These are phyloP conservation scores for Acleris literana DNA, from an alignment of 2,888 invertebrate genomes.

Conservation along the genomic window DNA sequence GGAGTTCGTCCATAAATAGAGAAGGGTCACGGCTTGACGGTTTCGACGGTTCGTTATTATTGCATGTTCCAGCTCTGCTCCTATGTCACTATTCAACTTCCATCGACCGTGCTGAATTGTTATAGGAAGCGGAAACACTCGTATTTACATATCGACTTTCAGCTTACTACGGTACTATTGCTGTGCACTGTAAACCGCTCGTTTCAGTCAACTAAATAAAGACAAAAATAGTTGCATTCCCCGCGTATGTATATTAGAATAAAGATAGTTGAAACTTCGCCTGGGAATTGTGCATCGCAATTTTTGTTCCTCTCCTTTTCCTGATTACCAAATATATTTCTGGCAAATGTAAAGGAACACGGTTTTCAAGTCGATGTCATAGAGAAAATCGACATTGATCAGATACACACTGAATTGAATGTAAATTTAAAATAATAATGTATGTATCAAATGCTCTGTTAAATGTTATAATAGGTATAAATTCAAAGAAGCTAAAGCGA, in stretches of 20 bases:
- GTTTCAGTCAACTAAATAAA: constrained; percentile 15
- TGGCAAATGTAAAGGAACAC: no score
- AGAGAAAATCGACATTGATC: no score
- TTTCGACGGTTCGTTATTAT: constrained; percentile 70
- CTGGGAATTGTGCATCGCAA: not conserved
- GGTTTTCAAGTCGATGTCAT: no score
- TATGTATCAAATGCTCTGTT: no score
- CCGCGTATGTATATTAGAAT: not conserved
- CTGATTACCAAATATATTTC: no score
- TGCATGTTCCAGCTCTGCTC: constrained; percentile 63
- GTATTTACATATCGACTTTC: constrained; percentile 65
- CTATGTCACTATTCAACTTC: constrained; percentile 66
- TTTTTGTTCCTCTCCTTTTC: no score
- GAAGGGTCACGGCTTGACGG: constrained; percentile 72
- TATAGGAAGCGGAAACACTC: constrained; percentile 63
- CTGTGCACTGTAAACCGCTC: constrained; percentile 16
- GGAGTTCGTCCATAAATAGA: constrained; percentile 70
- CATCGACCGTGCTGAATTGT: constrained; percentile 63
- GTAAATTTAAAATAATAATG: no score
- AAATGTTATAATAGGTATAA: no score
- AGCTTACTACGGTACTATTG: constrained; percentile 49
- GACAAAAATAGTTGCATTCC: not conserved
- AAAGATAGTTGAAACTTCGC: not conserved
- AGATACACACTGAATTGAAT: no score
- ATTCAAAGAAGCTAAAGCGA: no score